Base-by-base conservation (phyloP, 1,140 invertebrate genomes). In the Drosophila pseudoobscura region DNA sequence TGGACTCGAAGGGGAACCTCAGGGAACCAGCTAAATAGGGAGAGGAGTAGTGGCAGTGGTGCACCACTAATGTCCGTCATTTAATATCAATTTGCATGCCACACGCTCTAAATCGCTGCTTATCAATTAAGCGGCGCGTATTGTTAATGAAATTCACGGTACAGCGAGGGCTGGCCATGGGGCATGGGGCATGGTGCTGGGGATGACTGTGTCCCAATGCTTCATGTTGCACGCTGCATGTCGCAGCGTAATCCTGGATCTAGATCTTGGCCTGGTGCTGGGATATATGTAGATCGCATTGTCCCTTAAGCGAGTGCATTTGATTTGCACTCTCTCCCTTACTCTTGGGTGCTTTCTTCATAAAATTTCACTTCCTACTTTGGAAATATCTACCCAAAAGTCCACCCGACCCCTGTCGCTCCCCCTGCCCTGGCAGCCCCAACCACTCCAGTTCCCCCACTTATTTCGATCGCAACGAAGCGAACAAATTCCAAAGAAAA, bases 41-140 rank as follows among this genome's bases (percentile, higher is more conserved):
- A 13, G 7, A 20, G 11, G 15, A 20, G 50, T 15, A 44, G 41
- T 64, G 56, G n/a, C n/a, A 45, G 22, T 9, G 6, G 53, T 29
- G 44, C 80, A 87, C 82, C 82, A 75, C 78, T 87, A 87, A 88
- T 82, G 55, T 62, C 22, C 47, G 47, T 63, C 53, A 88, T 88
- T 87, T 87, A 87, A 88, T 87, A 88, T 88, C 83, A 88, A 87
- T 87, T 87, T 82, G 75, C 72, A 78, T 44, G 65, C 70, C 55
- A 44, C 50, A 49, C 11, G 63, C 66, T 69, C 83, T 69, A 87
- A 87, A 87, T 87, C 65, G 78, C 60, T 75, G 82, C 78, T 87
- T 87, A 87, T 87, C 78, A 80, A 87, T 87, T 87, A 75, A 80
- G 53, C 45, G 35, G 20, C 29, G 46, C n/a, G 35, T 13, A 62